Conservation (phyloP, 2,797 vertebrate genomes). For the Melanotaenia maccullochi region DNA sequence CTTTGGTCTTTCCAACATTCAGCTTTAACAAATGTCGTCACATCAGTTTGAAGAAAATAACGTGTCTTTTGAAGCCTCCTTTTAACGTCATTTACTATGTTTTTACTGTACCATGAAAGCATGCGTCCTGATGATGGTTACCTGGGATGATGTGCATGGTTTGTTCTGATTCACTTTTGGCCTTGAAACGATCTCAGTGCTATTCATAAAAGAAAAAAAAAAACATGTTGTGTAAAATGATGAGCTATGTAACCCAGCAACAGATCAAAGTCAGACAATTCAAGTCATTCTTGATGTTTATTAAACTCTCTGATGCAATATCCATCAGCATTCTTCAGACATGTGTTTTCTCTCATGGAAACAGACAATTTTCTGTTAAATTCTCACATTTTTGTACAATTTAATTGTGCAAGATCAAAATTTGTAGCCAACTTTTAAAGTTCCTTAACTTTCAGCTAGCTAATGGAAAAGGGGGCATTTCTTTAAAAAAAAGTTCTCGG, state of each 20-base stretch:
- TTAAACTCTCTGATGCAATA: neutral
- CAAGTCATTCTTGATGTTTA: neutral
- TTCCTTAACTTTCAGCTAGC: neutral
- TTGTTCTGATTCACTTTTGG: constrained; percentile 1
- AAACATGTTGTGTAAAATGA: neutral
- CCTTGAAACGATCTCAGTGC: neutral
- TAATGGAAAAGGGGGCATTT: neutral
- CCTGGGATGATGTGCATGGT: neutral
- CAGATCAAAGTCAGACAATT: neutral
- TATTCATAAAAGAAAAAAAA: neutral
- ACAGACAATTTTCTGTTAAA: neutral
- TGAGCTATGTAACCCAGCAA: constrained; percentile 1
- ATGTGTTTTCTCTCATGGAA: neutral
- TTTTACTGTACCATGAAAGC: neutral
- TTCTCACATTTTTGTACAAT: neutral
- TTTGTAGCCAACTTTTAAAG: neutral
- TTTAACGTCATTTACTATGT: neutral
- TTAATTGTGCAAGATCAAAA: neutral
- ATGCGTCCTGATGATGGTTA: neutral
- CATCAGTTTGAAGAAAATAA: neutral
- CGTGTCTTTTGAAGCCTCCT: neutral
- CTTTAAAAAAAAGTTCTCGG: neutral
- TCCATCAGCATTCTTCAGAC: neutral
- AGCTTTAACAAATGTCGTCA: neutral
- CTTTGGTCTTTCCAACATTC: neutral